Evolutionary conservation across 2,888 invertebrate species (phyloP).

Genomic region (Neocrepidodera transversa): DNA sequence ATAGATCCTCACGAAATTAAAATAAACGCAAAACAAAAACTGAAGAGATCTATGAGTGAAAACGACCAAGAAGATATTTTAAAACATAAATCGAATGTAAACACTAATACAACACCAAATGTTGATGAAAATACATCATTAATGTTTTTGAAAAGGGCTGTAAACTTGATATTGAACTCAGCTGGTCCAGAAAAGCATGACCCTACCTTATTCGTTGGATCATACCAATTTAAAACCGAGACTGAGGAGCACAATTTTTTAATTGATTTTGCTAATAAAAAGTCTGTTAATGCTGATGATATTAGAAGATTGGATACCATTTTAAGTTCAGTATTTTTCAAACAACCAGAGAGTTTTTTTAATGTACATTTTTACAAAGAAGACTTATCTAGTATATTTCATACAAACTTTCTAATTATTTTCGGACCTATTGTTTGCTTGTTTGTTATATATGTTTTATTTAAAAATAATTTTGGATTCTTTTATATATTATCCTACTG

Average conservation of each 20-base stretch:
- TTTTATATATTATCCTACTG: conserved; percentile 40
- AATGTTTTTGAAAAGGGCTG: conserved; percentile 38
- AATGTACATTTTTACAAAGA: conserved; percentile 28
- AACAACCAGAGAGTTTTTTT: conserved; percentile 27
- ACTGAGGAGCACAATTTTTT: conserved; percentile 39
- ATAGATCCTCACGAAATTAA: conserved; percentile 46
- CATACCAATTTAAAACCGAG: conserved; percentile 34
- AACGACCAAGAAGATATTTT: conserved; percentile 3
- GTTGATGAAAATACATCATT: conserved; percentile 26
- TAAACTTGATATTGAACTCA: conserved; percentile 38
- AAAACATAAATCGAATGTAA: neutral
- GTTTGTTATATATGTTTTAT: conserved; percentile 38
- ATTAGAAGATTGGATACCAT: conserved; percentile 41
- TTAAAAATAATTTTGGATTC: conserved; percentile 40
- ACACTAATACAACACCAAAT: conserved; percentile 4
- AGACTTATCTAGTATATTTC: conserved; percentile 31
- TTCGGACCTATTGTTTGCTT: conserved; percentile 28
- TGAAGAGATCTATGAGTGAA: conserved; percentile 24
- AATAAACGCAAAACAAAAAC: conserved; percentile 27
- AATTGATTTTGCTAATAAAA: conserved; percentile 30
- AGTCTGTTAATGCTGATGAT: conserved; percentile 30
- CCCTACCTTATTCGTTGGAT: conserved; percentile 29
- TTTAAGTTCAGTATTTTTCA: conserved; percentile 39
- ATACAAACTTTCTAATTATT: conserved; percentile 32
- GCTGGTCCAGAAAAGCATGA: conserved; percentile 35